phyloP scores from a whole-genome alignment of 1,140 invertebrate species.

The Bilobella aurantiaca region DNA sequence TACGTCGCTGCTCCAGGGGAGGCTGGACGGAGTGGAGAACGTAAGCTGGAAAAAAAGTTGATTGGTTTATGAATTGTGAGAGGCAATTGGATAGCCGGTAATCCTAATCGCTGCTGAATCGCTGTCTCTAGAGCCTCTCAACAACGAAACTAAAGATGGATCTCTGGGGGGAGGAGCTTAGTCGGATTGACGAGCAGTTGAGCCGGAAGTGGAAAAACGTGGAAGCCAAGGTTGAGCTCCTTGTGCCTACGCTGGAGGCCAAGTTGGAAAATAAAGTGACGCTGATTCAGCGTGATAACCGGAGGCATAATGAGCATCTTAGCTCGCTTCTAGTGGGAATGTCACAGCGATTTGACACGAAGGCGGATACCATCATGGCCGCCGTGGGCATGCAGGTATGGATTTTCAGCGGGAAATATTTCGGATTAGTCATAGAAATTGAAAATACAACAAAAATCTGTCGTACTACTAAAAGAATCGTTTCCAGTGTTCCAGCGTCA shows the following conservation, averaged over 20 bases:
- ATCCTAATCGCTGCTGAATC: too few relatives aligned
- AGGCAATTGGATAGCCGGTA: too few relatives aligned
- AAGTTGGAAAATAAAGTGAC: constrained; percentile 25
- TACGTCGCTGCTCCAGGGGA: constrained; percentile 12
- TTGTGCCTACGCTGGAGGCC: constrained; percentile 3
- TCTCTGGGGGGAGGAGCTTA: constrained; percentile 24
- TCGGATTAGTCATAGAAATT: too few relatives aligned
- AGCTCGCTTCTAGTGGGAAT: not conserved
- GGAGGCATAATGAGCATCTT: constrained; percentile 22
- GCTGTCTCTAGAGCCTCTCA: constrained; percentile 16
- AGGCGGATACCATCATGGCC: not conserved
- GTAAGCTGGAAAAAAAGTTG: too few relatives aligned
- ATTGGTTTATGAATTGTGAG: too few relatives aligned
- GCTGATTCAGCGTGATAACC: constrained; percentile 26
- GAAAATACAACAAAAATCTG: too few relatives aligned
- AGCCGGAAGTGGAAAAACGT: constrained; percentile 28
- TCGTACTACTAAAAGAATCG: too few relatives aligned
- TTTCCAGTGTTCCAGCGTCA: too few relatives aligned
- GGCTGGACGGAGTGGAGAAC: constrained; percentile 28
- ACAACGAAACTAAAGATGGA: constrained; percentile 25
- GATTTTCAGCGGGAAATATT: too few relatives aligned
- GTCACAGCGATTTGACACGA: constrained; percentile 2
- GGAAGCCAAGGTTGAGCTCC: constrained; percentile 25
- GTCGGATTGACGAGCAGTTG: constrained; percentile 27
- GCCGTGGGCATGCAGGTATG: not conserved